phyloP scores from a whole-genome alignment of 2,113 vertebrate species.

The Psephotus haematonotus region DNA sequence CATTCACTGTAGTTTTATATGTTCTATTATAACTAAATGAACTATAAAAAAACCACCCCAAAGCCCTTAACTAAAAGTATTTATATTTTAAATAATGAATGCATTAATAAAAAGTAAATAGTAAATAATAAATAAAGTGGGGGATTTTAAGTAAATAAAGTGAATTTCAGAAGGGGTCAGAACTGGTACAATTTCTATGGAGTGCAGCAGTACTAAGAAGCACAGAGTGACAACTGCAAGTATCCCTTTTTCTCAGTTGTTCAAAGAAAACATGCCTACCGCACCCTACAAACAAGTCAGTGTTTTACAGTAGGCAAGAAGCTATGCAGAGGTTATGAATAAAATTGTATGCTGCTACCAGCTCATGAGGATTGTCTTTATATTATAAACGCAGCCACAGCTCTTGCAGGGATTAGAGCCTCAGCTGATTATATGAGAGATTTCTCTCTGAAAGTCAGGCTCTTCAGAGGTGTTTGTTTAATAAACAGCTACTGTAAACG shows the following conservation, averaged over 20 bases:
- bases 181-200: too few species aligned
- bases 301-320: background rate
- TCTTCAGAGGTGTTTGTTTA: background rate
- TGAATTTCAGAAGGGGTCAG: background rate
- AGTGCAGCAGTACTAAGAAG: background rate
- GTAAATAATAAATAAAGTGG: background rate
- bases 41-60: fast-evolving
- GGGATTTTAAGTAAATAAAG: background rate
- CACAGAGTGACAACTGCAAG: background rate
- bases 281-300: fast-evolving
- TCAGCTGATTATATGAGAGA: fast-evolving
- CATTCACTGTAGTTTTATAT: background rate
- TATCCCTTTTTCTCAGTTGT: background rate
- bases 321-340: background rate
- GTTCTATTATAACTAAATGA: background rate
- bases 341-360: background rate
- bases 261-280: fast-evolving
- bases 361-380: background rate
- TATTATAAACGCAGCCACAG: fast-evolving
- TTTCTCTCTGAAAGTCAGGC: background rate
- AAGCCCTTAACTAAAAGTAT: background rate
- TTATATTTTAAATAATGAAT: background rate
- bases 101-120: background rate
- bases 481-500: background rate
- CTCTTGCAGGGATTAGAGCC: background rate